phyloP scores from a whole-genome alignment of 1,140 invertebrate species.

The Sinonovacula constricta region DNA sequence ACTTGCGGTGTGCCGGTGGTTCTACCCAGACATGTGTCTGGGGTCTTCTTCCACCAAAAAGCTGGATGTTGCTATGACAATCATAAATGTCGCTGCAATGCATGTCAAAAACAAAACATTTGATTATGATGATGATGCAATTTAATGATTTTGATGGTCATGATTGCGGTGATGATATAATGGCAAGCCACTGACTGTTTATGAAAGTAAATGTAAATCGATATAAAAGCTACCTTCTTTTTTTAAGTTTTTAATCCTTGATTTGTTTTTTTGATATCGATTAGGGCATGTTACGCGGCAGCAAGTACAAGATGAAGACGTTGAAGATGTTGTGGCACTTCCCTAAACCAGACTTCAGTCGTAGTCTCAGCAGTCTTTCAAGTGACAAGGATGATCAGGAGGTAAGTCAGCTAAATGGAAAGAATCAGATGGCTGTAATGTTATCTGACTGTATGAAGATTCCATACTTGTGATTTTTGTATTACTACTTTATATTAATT shows the following conservation, averaged over 20 bases:
- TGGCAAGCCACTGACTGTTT: not conserved
- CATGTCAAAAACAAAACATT: not conserved
- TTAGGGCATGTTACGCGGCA: conserved; percentile 76
- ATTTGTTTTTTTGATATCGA: conserved; percentile 7
- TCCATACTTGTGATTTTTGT: no score
- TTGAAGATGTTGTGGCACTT: conserved; percentile 78
- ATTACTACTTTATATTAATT: no score
- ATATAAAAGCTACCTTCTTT: no score
- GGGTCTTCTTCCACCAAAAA: no score
- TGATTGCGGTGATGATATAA: not conserved
- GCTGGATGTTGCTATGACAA: no score
- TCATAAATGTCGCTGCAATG: no score
- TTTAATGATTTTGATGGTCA: not conserved
- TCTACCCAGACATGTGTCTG: no score
- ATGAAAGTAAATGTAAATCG: not conserved
- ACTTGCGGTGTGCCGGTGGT: no score
- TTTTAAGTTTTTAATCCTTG: not conserved
- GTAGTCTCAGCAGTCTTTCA: conserved; percentile 52
- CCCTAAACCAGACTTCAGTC: conserved; percentile 60
- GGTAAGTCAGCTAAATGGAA: no score
- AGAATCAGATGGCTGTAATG: no score
- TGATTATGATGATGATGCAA: not conserved
- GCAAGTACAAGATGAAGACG: conserved; percentile 77
- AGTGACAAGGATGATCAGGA: conserved; percentile 60
- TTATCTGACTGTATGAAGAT: no score